Evolutionary conservation across 1,140 invertebrate species (phyloP), one percentile per base, ranked within the genome.

Genomic region (Magallana angulata): DNA sequence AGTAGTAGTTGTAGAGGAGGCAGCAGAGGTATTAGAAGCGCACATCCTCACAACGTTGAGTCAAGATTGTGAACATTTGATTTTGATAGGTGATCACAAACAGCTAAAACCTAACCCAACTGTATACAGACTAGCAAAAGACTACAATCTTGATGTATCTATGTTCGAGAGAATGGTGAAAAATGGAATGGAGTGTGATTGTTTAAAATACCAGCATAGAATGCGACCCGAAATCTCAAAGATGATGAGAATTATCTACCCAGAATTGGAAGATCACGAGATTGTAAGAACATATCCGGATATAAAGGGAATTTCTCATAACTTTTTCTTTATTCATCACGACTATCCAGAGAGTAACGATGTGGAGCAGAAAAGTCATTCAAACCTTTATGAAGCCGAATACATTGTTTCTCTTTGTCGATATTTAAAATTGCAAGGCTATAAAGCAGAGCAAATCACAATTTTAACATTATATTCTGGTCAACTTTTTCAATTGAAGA

Each of bases 31-130:
- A 7, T 88, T 94, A 59, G 93, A 94, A 62, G 89, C 91, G 7
- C 93, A 94, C 82, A 90, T 94, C 18, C 89, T 93, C 8, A 92
- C 92, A 62, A 90, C 91, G 14, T 88, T 98, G 12, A 97, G 96
- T 14, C 93, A 95, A 59, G 90, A 95, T 62, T 97, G 97, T 89
- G 89, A 98, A 93, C 98, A 98, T 93, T 94, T 98, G 0, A 97
- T 98, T 88, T 95, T 98, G 7, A 97, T 98, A 89, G 97, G 97
- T 95, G 97, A 98, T 93, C 95, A 96, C 88, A 92, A 95, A 88
- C 95, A 96, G 90, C 91, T 96, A 4, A 91, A 94, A 76, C 95
- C 95, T 24, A 94, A 92, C 86, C 92, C 95, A 58, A 92, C 91
- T 62, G 94, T 94, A 36, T 92, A 93, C 89, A 82, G 92, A 57